Evolutionary conservation across 2,888 invertebrate genomes (phyloP).

Genomic region (Flexamia atlantica): DNA sequence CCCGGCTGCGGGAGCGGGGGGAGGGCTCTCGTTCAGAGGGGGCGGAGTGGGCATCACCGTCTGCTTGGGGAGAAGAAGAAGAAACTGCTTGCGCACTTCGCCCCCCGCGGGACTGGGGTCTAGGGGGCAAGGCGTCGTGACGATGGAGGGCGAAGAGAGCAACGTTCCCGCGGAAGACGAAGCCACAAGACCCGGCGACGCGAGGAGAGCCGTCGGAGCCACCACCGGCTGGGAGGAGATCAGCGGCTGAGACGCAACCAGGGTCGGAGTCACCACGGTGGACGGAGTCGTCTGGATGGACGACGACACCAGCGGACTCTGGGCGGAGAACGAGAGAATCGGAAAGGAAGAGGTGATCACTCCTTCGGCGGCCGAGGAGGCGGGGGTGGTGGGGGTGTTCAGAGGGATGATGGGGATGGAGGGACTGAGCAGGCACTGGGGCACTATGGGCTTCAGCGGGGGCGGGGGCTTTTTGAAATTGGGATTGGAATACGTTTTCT

Average conservation of each 20-base stretch:
- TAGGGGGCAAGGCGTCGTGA: neutral
- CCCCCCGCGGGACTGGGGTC: conserved; percentile 31
- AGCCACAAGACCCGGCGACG: neutral
- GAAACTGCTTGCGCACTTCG: conserved; percentile 36
- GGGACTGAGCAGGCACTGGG: neutral
- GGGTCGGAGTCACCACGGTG: neutral
- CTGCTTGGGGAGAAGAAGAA: conserved; percentile 25
- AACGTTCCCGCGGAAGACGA: neutral
- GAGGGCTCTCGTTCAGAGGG: neutral
- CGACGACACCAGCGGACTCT: neutral
- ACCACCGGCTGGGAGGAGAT: neutral
- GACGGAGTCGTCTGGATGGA: conserved; percentile 2
- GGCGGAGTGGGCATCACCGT: neutral
- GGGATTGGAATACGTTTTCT: neutral
- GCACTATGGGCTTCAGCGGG: conserved; percentile 1
- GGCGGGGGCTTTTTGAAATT: conserved; percentile 45
- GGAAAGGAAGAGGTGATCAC: neutral
- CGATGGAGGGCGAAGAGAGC: conserved; percentile 1
- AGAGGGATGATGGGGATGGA: neutral
- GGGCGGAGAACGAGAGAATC: neutral
- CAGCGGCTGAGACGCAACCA: neutral
- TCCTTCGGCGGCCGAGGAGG: neutral
- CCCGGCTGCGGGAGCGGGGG: neutral
- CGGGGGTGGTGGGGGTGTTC: neutral
- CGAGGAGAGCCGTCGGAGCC: neutral